Evolutionary conservation across 1,140 invertebrate species (phyloP).

Genomic region (Chlorops oryzae): DNA sequence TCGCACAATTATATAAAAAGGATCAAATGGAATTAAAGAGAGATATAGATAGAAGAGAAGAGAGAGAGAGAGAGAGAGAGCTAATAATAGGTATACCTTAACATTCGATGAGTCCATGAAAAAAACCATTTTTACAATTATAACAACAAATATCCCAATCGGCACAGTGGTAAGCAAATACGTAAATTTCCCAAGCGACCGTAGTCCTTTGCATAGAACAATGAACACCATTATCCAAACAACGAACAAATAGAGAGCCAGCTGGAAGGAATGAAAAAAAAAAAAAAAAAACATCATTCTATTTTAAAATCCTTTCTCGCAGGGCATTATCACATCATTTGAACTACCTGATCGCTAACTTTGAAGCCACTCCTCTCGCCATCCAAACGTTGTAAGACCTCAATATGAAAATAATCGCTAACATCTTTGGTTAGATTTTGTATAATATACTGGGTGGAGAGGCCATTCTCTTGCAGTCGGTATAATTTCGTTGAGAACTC

Average conservation of each 20-base stretch:
- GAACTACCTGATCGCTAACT: conserved; percentile 44
- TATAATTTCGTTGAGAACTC: no score
- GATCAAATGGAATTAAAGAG: no score
- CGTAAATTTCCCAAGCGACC: conserved; percentile 75
- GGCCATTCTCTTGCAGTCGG: conserved; percentile 71
- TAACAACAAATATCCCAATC: conserved; percentile 23
- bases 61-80: no score
- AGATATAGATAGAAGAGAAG: no score
- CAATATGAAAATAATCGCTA: conserved; percentile 75
- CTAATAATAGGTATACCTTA: no score
- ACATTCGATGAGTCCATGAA: conserved; percentile 33
- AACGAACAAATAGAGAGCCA: conserved; percentile 81
- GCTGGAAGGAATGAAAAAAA: conserved; percentile 50
- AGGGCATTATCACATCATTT: conserved; percentile 10
- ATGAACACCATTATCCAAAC: conserved; percentile 88
- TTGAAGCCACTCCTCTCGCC: conserved; percentile 32
- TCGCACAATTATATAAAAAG: no score
- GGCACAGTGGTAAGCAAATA: conserved; percentile 31
- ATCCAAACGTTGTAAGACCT: conserved; percentile 66
- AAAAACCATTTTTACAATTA: conserved; percentile 34
- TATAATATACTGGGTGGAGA: conserved; percentile 49
- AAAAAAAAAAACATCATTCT: neutral
- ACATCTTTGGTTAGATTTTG: conserved; percentile 67
- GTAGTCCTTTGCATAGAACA: conserved; percentile 78
- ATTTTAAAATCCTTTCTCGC: neutral